phyloP scores from a whole-genome alignment of 2,888 invertebrate genomes.

The Tridacna gigas region DNA sequence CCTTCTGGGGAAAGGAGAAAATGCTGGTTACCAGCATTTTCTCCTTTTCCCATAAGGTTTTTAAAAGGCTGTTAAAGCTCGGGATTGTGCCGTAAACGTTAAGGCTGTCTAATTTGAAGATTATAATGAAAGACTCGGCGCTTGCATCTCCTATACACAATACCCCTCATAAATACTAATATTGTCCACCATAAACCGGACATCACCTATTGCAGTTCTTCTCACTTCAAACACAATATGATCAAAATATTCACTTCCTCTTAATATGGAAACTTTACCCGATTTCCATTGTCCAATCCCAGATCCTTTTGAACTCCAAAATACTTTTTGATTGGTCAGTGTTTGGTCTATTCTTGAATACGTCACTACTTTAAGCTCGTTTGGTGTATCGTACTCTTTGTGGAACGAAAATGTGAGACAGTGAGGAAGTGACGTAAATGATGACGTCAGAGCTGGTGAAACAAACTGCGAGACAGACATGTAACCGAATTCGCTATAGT shows the following conservation, averaged over 20 bases:
- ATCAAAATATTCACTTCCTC: slow-evolving; percentile 29
- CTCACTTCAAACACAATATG: slow-evolving; percentile 49
- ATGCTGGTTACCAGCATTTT: too few species aligned
- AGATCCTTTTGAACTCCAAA: slow-evolving; percentile 42
- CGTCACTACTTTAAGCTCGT: slow-evolving; percentile 40
- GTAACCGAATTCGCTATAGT: slow-evolving; percentile 19
- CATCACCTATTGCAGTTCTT: slow-evolving; percentile 4
- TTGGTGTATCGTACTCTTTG: slow-evolving; percentile 28
- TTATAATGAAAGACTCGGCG: not conserved
- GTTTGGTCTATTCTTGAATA: slow-evolving; percentile 26
- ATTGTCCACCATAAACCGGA: slow-evolving; percentile 45
- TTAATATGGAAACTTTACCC: slow-evolving; percentile 19
- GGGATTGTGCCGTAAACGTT: not conserved
- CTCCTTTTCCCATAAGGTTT: too few species aligned
- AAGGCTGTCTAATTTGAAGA: not conserved
- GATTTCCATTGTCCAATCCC: slow-evolving; percentile 26
- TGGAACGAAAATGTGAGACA: slow-evolving; percentile 47
- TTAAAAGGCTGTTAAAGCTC: too few species aligned
- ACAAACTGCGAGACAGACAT: slow-evolving; percentile 32
- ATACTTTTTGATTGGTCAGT: slow-evolving; percentile 37
- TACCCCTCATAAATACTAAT: slow-evolving; percentile 42
- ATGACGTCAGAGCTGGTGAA: slow-evolving; percentile 32
- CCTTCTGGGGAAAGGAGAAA: too few species aligned
- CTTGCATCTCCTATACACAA: slow-evolving; percentile 19
- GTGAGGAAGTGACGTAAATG: slow-evolving; percentile 42